Evolutionary conservation across 2,113 vertebrate genomes (phyloP), one percentile per base, ranked within the genome.

Genomic region (Phalacrocorax pelagicus): DNA sequence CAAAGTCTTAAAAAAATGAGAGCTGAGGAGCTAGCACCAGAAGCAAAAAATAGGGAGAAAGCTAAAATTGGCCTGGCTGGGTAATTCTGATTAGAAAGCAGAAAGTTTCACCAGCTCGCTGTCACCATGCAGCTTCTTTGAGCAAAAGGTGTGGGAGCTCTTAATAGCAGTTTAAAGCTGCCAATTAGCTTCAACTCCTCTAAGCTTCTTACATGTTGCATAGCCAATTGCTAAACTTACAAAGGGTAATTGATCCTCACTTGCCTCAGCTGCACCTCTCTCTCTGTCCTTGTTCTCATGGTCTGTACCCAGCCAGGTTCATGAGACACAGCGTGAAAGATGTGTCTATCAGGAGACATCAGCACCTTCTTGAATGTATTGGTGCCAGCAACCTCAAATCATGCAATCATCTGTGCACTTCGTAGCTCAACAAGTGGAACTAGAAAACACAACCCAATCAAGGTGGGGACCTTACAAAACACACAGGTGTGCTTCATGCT

Each of bases 111-210:
- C n/a, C 71, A 92, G 88, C 55, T 92, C 5, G 1, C 75, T 90
- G 91, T 86, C 66, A 75, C 40, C 9, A 0, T 12, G 47, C 69
- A 72, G 65, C 66, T 92, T 54, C 90, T 74, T 22, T 21, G 40
- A 88, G 80, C 44, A 87, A 93, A 95, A 97, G 91, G 95, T 96
- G 91, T 86, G 69, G 86, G 92, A 95, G 70, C 91, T 95, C 92
- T 87, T 95, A 97, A 96, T 52, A 88, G 82, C 80, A 92, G 34
- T 93, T 97, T 96, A 95, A 97, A 86, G 67, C 79, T 62, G 82
- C 73, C 92, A 97, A 94, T 97, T 95, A 95, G 80, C 94, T 92
- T 55, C 57, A 97, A 94, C 63, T 92, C 47, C 90, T 86, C 63
- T 94, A 96, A 97, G 79, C 81, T 47, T 58, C 95, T 98, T 96